Base-by-base conservation (phyloP, 2,888 invertebrate species). In the Panorpa germanica region DNA sequence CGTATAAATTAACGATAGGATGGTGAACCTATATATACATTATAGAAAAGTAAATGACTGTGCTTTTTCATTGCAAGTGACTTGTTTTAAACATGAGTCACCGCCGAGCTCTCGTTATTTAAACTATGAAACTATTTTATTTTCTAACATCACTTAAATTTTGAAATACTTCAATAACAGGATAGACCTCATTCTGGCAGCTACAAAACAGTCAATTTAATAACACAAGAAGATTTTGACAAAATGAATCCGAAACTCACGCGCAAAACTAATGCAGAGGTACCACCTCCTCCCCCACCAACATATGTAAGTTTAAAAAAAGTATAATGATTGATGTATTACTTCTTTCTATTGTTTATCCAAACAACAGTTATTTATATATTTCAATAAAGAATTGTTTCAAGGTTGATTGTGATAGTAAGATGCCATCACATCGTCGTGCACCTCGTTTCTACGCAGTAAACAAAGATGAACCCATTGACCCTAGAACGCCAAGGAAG, bases 381-480 rank as follows among this genome's bases (percentile, higher is more conserved):
- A n/a, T n/a, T n/a, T n/a, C n/a, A n/a, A n/a, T n/a, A n/a, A n/a
- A n/a, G n/a, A n/a, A n/a, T n/a, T n/a, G n/a, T n/a, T n/a, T 28
- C 18, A 13, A 25, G 25, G 5, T 20, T 33, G 6, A 28, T 18
- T n/a, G n/a, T 25, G 7, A 29, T 29, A 8, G n/a, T n/a, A n/a
- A n/a, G n/a, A n/a, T n/a, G n/a, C n/a, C n/a, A 21, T 19, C 19
- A 29, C 40, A 18, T 24, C 37, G 34, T 13, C 70, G 71, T 40
- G 77, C 78, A 13, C 74, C 82, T 5, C 63, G 93, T 31, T 96
- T 95, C 64, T 96, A 90, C 57, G 91, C 93, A 1, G 91, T 93
- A 5, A 80, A 78, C 37, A 91, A 91, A 54, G 83, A 85, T 44
- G 52, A 53, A 31, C 45, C 47, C 9, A 47, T 54, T 33, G 72